These are phyloP conservation scores for Leptinotarsa tumamoca DNA, from an alignment of 2,888 invertebrate species.

Conservation along the genomic window DNA sequence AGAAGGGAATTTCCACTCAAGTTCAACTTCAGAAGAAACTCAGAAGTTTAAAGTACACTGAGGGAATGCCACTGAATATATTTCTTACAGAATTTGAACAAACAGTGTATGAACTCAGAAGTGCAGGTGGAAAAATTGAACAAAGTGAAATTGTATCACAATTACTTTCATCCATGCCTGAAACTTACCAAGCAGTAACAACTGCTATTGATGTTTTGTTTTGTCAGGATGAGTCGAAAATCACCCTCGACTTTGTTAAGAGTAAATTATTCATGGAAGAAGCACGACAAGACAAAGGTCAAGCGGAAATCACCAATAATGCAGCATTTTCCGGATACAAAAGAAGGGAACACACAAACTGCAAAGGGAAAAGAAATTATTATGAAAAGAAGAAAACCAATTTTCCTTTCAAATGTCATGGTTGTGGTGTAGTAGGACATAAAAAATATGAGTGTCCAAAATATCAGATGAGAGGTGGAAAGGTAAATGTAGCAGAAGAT, in stretches of 20 bases:
- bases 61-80: too few relatives aligned
- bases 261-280: conserved; percentile 4
- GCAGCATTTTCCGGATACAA: conserved; percentile 2
- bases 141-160: too few relatives aligned
- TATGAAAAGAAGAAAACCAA: neutral
- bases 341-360: neutral
- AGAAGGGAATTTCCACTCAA: too few relatives aligned
- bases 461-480: neutral
- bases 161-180: too few relatives aligned
- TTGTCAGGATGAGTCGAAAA: too few relatives aligned
- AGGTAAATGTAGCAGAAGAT: neutral
- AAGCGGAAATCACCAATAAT: neutral
- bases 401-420: neutral
- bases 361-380: neutral
- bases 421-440: neutral
- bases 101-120: too few relatives aligned
- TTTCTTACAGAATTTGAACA: too few relatives aligned
- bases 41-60: too few relatives aligned
- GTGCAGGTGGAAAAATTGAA: too few relatives aligned
- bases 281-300: neutral
- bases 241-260: neutral
- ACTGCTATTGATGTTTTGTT: too few relatives aligned
- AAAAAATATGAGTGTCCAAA: neutral
- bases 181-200: too few relatives aligned
- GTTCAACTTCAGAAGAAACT: too few relatives aligned